These are phyloP conservation scores for Idaea aversata DNA, from an alignment of 2,888 invertebrate genomes.

Conservation along the genomic window DNA sequence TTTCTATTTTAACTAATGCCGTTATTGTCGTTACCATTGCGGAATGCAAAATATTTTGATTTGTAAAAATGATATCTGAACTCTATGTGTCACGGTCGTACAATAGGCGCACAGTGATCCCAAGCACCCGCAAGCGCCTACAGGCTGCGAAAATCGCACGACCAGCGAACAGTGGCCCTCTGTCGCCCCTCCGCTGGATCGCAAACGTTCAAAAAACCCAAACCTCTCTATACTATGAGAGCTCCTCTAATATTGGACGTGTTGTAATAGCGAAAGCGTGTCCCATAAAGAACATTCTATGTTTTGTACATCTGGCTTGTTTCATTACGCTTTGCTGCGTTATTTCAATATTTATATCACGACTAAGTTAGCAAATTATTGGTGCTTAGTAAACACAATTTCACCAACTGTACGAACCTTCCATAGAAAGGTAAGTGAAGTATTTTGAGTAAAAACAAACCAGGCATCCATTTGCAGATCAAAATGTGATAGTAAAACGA, in stretches of 20 bases:
- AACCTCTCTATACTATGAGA: slow-evolving; percentile 40
- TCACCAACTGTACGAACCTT: slow-evolving; percentile 14
- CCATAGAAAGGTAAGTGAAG: slow-evolving; percentile 11
- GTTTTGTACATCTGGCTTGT: slow-evolving; percentile 72
- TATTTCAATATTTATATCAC: slow-evolving; percentile 44
- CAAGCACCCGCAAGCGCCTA: slow-evolving; percentile 48
- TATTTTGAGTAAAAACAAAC: slow-evolving; percentile 16
- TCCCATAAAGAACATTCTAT: slow-evolving; percentile 72
- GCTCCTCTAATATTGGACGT: slow-evolving; percentile 55
- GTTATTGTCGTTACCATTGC: slow-evolving; percentile 32
- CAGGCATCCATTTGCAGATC: slow-evolving; percentile 21
- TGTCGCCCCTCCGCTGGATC: slow-evolving; percentile 32
- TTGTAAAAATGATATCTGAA: slow-evolving; percentile 52
- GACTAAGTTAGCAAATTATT: slow-evolving; percentile 35
- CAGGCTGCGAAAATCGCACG: slow-evolving; percentile 38
- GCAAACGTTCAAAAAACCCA: slow-evolving; percentile 38
- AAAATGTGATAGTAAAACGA: slow-evolving; percentile 33
- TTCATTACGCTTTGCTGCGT: slow-evolving; percentile 56
- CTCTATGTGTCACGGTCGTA: slow-evolving; percentile 52
- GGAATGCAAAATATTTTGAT: slow-evolving; percentile 46
- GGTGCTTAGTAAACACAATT: slow-evolving; percentile 24
- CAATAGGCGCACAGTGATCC: slow-evolving; percentile 45
- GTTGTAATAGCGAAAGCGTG: slow-evolving; percentile 68
- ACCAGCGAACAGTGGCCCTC: slow-evolving; percentile 41
- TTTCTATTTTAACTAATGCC: slow-evolving; percentile 23